These are phyloP conservation scores for Eilema caniola DNA, from an alignment of 2,888 invertebrate genomes.

Conservation along the genomic window DNA sequence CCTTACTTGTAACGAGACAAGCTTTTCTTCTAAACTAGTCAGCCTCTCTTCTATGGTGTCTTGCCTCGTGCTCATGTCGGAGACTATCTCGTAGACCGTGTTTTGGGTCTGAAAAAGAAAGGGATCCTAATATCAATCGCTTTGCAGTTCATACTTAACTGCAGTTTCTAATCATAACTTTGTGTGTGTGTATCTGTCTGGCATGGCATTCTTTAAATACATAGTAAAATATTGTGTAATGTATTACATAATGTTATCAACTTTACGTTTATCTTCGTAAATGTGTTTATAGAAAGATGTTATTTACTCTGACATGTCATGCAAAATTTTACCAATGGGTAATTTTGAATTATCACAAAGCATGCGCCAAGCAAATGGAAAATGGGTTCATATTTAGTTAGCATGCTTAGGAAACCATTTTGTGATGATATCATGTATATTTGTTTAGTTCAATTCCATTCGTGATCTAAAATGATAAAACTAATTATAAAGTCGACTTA, in stretches of 20 bases:
- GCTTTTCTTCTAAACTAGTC: slow-evolving; percentile 96
- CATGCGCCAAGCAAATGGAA: slow-evolving; percentile 64
- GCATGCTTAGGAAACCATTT: slow-evolving; percentile 37
- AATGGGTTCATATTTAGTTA: slow-evolving; percentile 44
- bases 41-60: slow-evolving; percentile 97
- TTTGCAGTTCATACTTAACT: slow-evolving; percentile 79
- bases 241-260: slow-evolving; percentile 34
- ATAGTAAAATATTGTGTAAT: slow-evolving; percentile 43
- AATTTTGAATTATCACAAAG: slow-evolving; percentile 26
- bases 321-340: slow-evolving; percentile 32
- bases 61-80: slow-evolving; percentile 98
- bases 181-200: slow-evolving; percentile 60
- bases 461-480: slow-evolving; percentile 1
- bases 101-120: slow-evolving; percentile 96
- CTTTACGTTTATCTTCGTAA: not conserved
- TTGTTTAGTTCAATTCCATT: not conserved
- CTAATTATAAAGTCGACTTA: not conserved
- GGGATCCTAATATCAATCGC: slow-evolving; percentile 87
- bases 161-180: slow-evolving; percentile 66
- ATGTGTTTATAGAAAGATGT: not conserved
- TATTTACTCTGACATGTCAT: slow-evolving; percentile 42
- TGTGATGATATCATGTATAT: not conserved
- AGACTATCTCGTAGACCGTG: slow-evolving; percentile 98
- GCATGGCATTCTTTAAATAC: slow-evolving; percentile 43
- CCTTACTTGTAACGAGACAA: slow-evolving; percentile 92